Evolutionary conservation across 2,797 vertebrate genomes (phyloP).

Genomic region (Decapterus maruadsi): DNA sequence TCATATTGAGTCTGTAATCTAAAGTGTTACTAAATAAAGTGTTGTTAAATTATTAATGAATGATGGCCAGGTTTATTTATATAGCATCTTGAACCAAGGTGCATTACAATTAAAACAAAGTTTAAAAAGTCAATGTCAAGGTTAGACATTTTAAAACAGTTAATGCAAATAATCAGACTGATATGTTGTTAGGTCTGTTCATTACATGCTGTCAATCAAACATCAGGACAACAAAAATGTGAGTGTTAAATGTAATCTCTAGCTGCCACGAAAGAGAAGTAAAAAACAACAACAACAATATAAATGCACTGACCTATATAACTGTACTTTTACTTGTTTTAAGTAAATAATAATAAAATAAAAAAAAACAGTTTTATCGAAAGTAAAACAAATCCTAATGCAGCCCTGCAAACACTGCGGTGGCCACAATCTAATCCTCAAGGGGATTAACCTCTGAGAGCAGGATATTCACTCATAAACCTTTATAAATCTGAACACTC

Average conservation of each 20-base stretch:
- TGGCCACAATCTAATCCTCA: conserved; percentile 67
- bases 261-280: not conserved
- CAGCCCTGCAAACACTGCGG: conserved; percentile 52
- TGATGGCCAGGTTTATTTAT: no score
- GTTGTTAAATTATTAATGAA: not conserved
- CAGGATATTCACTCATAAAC: conserved; percentile 78
- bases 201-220: not conserved
- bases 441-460: conserved; percentile 78
- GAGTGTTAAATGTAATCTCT: conserved; percentile 18
- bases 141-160: not conserved
- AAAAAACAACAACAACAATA: not conserved
- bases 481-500: conserved; percentile 75
- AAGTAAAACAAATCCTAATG: conserved; percentile 45
- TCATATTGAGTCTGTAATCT: not conserved
- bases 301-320: conserved; percentile 8
- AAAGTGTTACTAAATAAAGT: not conserved
- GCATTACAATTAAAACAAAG: no score
- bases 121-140: no score
- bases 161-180: not conserved
- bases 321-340: conserved; percentile 5
- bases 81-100: no score
- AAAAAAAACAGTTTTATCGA: conserved; percentile 12
- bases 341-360: not conserved
- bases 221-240: not conserved
- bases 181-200: not conserved